These are phyloP conservation scores for Tipula unca DNA, from an alignment of 2,888 invertebrate species.

Conservation along the genomic window DNA sequence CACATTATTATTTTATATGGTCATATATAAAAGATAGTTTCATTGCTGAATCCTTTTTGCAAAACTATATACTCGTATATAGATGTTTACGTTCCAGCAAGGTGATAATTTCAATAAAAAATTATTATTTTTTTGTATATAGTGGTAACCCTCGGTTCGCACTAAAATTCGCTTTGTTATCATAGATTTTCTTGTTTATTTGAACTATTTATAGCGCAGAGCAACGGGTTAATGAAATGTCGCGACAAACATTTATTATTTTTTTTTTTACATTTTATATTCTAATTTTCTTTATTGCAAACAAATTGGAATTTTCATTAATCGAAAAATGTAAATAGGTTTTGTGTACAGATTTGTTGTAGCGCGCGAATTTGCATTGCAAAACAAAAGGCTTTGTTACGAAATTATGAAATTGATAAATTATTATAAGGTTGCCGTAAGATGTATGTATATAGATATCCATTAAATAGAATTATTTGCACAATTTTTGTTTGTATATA, in stretches of 20 bases:
- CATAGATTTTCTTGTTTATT: too few species aligned
- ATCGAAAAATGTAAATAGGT: background rate
- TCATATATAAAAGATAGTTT: background rate
- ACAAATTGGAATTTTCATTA: background rate
- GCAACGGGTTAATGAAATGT: background rate
- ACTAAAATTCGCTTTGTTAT: too few species aligned
- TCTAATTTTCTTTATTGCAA: slow-evolving; percentile 8
- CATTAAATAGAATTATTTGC: background rate
- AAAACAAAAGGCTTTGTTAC: background rate
- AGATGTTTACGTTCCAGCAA: background rate
- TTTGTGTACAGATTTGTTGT: background rate
- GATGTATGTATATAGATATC: background rate
- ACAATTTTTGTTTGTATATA: too few species aligned
- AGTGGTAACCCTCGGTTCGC: background rate
- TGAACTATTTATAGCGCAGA: too few species aligned
- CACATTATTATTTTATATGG: background rate
- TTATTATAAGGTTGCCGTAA: background rate
- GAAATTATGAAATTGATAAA: background rate
- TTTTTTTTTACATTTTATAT: background rate
- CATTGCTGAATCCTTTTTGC: background rate
- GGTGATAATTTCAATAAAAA: background rate
- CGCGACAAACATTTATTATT: background rate
- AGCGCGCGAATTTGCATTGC: background rate
- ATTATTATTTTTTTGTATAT: background rate
- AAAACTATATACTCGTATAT: background rate